These are phyloP conservation scores for Sparus aurata DNA, from an alignment of 2,797 vertebrate genomes.

Conservation along the genomic window DNA sequence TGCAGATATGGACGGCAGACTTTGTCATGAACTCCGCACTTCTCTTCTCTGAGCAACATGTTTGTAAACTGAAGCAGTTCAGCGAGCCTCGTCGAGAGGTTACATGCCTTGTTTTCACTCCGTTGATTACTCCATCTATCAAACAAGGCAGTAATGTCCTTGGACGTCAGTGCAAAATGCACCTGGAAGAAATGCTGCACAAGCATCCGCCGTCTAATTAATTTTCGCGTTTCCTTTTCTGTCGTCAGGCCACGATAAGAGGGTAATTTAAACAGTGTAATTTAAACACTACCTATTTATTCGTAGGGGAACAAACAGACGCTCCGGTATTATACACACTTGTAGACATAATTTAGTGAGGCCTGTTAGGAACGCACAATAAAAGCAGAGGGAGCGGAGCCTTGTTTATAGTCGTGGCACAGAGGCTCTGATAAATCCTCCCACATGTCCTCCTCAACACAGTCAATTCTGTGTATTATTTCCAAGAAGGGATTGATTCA, in stretches of 20 bases:
- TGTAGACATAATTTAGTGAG: conserved; percentile 89
- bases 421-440: conserved; percentile 45
- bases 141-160: conserved; percentile 67
- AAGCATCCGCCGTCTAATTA: conserved; percentile 84
- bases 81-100: conserved; percentile 38
- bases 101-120: conserved; percentile 58
- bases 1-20: neutral
- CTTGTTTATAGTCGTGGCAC: conserved; percentile 73
- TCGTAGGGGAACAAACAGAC: conserved; percentile 88
- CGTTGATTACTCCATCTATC: conserved; percentile 62
- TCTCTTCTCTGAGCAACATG: conserved; percentile 32
- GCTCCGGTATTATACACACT: conserved; percentile 88
- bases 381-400: conserved; percentile 69
- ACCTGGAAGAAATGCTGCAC: conserved; percentile 76
- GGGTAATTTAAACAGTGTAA: conserved; percentile 86
- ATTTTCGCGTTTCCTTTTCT: conserved; percentile 82
- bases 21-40: conserved; percentile 17
- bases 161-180: conserved; percentile 77
- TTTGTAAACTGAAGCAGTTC: conserved; percentile 47
- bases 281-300: conserved; percentile 87
- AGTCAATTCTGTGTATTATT: conserved; percentile 31
- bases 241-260: conserved; percentile 80
- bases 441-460: conserved; percentile 36
- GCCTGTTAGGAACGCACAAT: conserved; percentile 86
- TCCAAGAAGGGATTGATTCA: neutral